Percentiles rank a stretch among this genome's conserved stretches.
These are phyloP conservation scores for Rousettus leschenaultii DNA, from an alignment of 2,113 vertebrate species.

Conservation along the genomic window DNA sequence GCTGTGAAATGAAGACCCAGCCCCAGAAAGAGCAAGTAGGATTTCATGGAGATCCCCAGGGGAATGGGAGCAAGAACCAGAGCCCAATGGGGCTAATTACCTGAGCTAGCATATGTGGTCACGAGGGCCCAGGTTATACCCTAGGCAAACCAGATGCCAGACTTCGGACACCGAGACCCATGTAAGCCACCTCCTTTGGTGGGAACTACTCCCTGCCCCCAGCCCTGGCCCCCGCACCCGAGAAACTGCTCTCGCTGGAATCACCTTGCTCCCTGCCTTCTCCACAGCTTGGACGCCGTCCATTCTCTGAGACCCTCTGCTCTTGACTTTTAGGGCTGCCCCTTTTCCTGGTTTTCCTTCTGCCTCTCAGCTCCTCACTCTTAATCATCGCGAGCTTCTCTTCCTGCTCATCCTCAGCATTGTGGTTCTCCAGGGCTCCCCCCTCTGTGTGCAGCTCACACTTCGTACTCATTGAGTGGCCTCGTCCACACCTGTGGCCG, in stretches of 20 bases:
- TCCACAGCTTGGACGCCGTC: rapidly evolving
- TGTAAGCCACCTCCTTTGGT: not conserved
- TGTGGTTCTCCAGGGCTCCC: not conserved
- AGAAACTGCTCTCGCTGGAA: not conserved
- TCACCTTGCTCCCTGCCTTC: not conserved
- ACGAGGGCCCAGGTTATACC: not conserved
- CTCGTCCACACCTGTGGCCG: not conserved
- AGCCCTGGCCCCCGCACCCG: not conserved
- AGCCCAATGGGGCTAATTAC: too few species aligned
- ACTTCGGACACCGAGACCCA: not conserved
- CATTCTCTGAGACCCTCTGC: not conserved
- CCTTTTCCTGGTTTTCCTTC: not conserved
- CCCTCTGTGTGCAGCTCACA: not conserved
- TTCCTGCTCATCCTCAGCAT: not conserved
- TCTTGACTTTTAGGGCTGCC: not conserved
- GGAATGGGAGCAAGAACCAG: not conserved
- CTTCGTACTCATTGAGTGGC: not conserved
- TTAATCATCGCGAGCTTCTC: not conserved
- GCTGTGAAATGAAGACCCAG: not conserved
- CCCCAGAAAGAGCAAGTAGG: not conserved
- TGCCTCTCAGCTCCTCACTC: not conserved
- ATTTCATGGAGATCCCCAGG: not conserved
- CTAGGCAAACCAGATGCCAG: not conserved
- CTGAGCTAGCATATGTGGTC: not conserved
- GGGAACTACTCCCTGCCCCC: not conserved